Conservation (phyloP, 35 echinoderm and acorn worm genomes). For the Stichopus chloronotus region DNA sequence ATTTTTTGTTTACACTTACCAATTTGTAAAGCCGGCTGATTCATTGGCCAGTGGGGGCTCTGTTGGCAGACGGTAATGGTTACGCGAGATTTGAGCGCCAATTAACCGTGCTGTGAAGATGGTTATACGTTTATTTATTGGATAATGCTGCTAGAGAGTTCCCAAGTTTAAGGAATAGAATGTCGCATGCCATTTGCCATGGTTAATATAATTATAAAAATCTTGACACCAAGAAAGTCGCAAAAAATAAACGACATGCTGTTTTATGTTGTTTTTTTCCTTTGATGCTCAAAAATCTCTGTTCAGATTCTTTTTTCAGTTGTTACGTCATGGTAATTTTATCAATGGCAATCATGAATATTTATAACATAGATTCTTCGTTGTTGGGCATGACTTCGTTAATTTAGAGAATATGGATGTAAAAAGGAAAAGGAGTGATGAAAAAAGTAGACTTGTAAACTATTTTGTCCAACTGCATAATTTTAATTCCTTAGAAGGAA, state of each 20-base stretch:
- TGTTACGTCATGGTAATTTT: neutral
- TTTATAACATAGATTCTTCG: neutral
- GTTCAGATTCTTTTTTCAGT: neutral
- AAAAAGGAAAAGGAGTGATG: too few species aligned
- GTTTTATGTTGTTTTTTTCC: neutral
- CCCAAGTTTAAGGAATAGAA: neutral
- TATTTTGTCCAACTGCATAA: too few species aligned
- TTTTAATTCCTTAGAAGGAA: too few species aligned
- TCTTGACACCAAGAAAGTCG: neutral
- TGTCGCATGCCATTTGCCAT: neutral
- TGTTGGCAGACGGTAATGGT: conserved; percentile 62
- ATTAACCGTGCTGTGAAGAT: conserved; percentile 62
- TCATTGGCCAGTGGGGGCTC: conserved; percentile 30
- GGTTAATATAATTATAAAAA: conserved; percentile 27
- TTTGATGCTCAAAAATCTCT: neutral
- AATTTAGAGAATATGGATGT: too few species aligned
- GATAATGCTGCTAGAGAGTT: conserved; percentile 34
- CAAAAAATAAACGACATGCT: neutral
- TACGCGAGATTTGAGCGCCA: conserved; percentile 57
- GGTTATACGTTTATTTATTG: conserved; percentile 53
- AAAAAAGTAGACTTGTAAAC: too few species aligned
- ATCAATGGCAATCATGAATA: neutral
- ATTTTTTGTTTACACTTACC: conserved; percentile 63
- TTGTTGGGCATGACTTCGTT: too few species aligned
- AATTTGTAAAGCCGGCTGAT: conserved; percentile 56